Conservation (phyloP, 2,113 vertebrate genomes). For the Solenodon paradoxus region DNA sequence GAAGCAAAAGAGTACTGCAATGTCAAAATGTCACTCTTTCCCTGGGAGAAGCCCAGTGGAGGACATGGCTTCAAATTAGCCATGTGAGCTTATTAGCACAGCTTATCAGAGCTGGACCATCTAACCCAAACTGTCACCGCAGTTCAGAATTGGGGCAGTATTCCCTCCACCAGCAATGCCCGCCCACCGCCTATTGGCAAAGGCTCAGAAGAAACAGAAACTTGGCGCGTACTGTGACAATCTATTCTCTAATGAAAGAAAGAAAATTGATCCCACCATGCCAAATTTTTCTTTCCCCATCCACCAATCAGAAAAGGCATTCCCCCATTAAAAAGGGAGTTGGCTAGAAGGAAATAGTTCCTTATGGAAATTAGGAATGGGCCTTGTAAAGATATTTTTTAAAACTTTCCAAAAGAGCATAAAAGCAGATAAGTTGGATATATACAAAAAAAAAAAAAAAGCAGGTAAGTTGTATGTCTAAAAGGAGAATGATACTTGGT, state of each 20-base stretch:
- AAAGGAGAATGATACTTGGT: background rate
- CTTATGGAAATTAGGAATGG: background rate
- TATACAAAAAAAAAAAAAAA: background rate
- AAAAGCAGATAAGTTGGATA: background rate
- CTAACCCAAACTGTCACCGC: too few relatives aligned
- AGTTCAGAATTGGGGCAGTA: background rate
- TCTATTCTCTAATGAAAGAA: background rate
- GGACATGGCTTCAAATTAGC: background rate
- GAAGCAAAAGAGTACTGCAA: background rate
- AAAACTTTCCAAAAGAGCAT: background rate
- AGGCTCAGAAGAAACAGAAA: background rate
- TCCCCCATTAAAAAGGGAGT: background rate
- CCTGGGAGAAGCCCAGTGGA: background rate
- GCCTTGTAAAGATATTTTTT: background rate
- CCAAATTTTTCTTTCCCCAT: background rate
- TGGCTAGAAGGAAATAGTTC: background rate
- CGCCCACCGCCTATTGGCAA: too few relatives aligned
- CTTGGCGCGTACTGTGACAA: too few relatives aligned
- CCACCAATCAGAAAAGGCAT: background rate
- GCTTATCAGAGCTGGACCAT: background rate
- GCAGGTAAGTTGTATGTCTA: background rate
- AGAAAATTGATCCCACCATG: background rate
- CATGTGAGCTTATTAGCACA: rapidly evolving
- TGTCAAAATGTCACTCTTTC: background rate
- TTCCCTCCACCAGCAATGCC: rapidly evolving